Conservation (phyloP, 2,888 invertebrate species). For the Halictus ligatus region DNA sequence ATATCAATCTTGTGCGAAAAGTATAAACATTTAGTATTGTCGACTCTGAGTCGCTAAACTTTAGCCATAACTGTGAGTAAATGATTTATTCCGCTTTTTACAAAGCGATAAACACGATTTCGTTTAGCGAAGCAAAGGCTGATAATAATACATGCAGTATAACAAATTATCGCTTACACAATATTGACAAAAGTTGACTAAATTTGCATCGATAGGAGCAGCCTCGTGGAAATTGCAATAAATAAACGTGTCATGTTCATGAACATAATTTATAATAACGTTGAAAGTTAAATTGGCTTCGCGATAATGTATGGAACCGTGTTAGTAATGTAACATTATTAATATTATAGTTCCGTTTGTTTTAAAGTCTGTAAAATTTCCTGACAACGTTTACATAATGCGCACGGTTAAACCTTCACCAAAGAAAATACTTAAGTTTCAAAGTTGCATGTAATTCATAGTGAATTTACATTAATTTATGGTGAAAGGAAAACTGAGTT, state of each 20-base stretch:
- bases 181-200: conserved; percentile 13
- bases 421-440: neutral
- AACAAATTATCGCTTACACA: neutral
- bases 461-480: too few species aligned
- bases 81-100: neutral
- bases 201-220: neutral
- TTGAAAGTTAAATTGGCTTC: conserved; percentile 5
- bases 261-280: conserved; percentile 9
- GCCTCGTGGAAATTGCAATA: conserved; percentile 1
- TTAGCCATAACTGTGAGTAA: too few species aligned
- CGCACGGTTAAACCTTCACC: too few species aligned
- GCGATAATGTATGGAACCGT: neutral
- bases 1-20: neutral
- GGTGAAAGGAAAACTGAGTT: neutral
- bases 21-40: neutral
- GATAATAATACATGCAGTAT: neutral
- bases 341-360: neutral
- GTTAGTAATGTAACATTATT: neutral
- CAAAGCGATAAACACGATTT: neutral
- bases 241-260: neutral
- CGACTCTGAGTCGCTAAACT: neutral
- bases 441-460: neutral
- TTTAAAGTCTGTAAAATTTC: neutral
- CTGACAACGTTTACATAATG: neutral
- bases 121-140: neutral